Evolutionary conservation across 2,888 invertebrate genomes (phyloP), one percentile per base, ranked within the genome.

Genomic region (Lithodes maja): DNA sequence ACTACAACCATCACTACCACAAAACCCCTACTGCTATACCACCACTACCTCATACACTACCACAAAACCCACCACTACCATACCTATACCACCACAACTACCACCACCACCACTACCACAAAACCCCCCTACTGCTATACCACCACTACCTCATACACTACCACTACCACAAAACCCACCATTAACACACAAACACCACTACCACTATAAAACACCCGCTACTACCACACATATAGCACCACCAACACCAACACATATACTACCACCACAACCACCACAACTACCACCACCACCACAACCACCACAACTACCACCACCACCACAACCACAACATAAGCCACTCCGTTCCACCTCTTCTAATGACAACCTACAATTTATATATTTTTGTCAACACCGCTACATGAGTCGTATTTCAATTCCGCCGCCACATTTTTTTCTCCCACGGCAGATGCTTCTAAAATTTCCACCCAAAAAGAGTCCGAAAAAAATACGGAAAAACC

Each of bases 61-160:
- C 12, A 78, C 33, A 78, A 50, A 7, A 78, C 7, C 15, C 78
- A 78, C 78, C 78, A 78, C 15, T 7, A 80, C 55, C 80, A 80
- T 7, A 3, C 53, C 54, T 3, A 3, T n/a, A 3, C 54, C 3
- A 54, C 54, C 12, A 80, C n/a, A 52, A 80, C 15, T n/a, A 80
- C 52, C n/a, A 80, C 53, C 54, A 80, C 12, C 49, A 78, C 50
- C 78, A 78, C 78, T 50, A 78, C 15, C 78, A 78, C 50, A 33
- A 78, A 7, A 9, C 7, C 68, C 68, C 0, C 1, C 50, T 68
- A 7, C 33, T 33, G 33, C 33, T 33, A 33, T 68, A 78, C 78
- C 78, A 78, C 50, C 49, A 78, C 15, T 50, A 78, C 78, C 78
- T 5, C n/a, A 9, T 7, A 12, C 75, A 12, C 78, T 49, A 78